Evolutionary conservation across 2,797 vertebrate genomes (phyloP), one percentile per base, ranked within the genome.

Genomic region (Crocidura indochinensis): DNA sequence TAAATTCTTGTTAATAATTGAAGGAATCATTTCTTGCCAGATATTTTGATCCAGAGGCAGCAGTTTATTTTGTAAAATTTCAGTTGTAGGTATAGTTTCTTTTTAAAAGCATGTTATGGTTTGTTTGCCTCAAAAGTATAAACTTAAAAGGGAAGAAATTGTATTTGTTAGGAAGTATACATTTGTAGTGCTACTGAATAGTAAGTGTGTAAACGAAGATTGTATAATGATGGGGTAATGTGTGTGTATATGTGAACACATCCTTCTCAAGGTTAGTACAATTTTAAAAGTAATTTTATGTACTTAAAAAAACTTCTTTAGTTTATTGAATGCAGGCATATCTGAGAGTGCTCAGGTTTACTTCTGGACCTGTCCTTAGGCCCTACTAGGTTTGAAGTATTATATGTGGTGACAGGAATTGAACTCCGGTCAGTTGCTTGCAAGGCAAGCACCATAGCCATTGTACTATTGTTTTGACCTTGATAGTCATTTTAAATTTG

Each of bases 211-310:
- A 53, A 67, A 80, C 22, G 38, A 1, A 49, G n/a, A 56, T 6
- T 84, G 46, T 29, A 31, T 78, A 71, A n/a, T n/a, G n/a, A n/a
- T n/a, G n/a, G n/a, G n/a, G n/a, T 83, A 46, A 44, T 27, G 29
- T 76, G 11, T 44, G 3, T 67, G 44, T 84, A 47, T 46, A 8
- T 56, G 27, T 68, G n/a, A n/a, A n/a, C n/a, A 14, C 29, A 8
- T 20, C 6, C 46, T 74, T 94, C 20, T 81, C 26, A 53, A 47
- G 69, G 64, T 84, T 73, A 92, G 31, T 76, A 47, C 11, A 64
- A 11, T 91, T 94, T 93, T 84, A n/a, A 87, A 85, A 82, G 68
- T 68, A 29, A 68, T 91, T 82, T 94, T 91, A 87, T 94, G 94
- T 76, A 67, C 38, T n/a, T n/a, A n/a, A n/a, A n/a, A n/a, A n/a